Percentiles rank a stretch among this genome's conserved stretches.
These are phyloP conservation scores for Todiramphus saurophagus DNA, from an alignment of 2,113 vertebrate genomes.

Conservation along the genomic window DNA sequence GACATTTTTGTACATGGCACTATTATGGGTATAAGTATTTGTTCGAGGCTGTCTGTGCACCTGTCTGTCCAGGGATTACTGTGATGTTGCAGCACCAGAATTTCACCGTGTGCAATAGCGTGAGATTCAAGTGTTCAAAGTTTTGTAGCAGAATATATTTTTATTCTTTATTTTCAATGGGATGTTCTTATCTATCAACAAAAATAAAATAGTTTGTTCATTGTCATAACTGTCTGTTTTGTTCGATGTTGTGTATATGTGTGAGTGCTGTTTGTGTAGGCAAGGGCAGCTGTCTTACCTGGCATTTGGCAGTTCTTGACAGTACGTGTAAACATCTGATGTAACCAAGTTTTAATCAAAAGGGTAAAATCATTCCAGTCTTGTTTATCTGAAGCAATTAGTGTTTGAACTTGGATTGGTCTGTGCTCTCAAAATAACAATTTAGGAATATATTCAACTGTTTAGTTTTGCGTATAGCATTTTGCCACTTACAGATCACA, in stretches of 20 bases:
- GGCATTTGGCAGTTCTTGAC: not conserved
- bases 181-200: constrained; percentile 27
- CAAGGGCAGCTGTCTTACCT: not conserved
- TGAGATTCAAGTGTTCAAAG: not conserved
- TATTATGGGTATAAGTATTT: constrained; percentile 22
- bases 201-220: constrained; percentile 62
- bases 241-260: not conserved
- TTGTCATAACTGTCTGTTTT: not conserved
- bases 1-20: constrained; percentile 5
- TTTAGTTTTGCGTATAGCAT: not conserved
- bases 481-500: not conserved
- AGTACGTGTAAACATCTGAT: not conserved
- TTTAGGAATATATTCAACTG: not conserved
- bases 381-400: not conserved
- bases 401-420: not conserved
- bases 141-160: constrained; percentile 48
- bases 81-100: not conserved
- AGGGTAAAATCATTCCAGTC: not conserved
- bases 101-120: not conserved
- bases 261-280: not conserved
- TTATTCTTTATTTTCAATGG: constrained; percentile 43
- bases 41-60: not conserved
- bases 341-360: not conserved
- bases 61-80: not conserved
- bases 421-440: not conserved